Conservation (phyloP, 2,113 vertebrate species). For the Microcebus griseorufus region DNA sequence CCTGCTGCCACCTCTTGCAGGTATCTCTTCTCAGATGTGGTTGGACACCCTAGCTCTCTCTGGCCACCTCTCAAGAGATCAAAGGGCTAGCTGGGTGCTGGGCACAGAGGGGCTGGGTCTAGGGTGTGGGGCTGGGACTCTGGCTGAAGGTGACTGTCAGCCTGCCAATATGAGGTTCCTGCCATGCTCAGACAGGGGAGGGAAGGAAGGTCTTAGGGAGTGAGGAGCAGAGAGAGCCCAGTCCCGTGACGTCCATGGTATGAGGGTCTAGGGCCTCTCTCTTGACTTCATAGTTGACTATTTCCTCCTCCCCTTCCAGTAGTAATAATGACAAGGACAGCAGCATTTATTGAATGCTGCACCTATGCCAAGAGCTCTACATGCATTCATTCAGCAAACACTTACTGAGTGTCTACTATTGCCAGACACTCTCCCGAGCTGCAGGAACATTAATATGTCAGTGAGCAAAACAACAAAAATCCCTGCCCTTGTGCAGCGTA, state of each 20-base stretch:
- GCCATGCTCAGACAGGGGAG: accelerated
- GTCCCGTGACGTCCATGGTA: not conserved
- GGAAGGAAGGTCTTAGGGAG: not conserved
- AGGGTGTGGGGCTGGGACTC: not conserved
- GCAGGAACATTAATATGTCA: not conserved
- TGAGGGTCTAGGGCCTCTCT: not conserved
- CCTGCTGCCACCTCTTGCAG: not conserved
- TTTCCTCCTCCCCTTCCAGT: not conserved
- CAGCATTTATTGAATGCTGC: not conserved
- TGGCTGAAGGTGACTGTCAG: not conserved
- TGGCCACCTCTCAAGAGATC: not conserved
- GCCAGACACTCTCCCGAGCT: not conserved
- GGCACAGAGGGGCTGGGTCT: not conserved
- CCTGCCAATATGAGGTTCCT: not conserved
- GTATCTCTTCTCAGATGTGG: not conserved
- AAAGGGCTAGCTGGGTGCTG: not conserved
- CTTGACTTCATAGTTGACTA: not conserved
- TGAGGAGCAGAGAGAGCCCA: not conserved
- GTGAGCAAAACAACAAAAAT: not conserved
- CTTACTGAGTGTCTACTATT: not conserved
- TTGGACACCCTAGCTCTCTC: not conserved
- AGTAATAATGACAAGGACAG: not conserved
- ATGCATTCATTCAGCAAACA: not conserved
- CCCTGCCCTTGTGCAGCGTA: not conserved
- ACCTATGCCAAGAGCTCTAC: not conserved